phyloP scores from a whole-genome alignment of 2,888 invertebrate species.

The Cenopis cana region DNA sequence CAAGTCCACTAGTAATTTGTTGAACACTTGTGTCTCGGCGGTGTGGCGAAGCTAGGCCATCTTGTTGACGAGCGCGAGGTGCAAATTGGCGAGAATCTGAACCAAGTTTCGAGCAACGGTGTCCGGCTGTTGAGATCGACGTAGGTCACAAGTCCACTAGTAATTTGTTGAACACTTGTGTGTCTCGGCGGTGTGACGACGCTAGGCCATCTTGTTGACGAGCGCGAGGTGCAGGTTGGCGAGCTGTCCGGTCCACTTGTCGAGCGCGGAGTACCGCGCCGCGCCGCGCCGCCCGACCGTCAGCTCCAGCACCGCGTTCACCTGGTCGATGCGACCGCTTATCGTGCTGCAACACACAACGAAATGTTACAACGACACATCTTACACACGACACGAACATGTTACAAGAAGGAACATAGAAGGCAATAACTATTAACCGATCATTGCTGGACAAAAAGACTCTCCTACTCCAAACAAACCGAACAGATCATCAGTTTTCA shows the following conservation, averaged over 20 bases:
- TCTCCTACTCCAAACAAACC: too few species aligned
- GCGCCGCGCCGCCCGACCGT: slow-evolving; percentile 91
- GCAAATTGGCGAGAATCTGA: slow-evolving; percentile 92
- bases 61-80: slow-evolving; percentile 96
- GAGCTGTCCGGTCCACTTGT: slow-evolving; percentile 98
- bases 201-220: slow-evolving; percentile 95
- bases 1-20: too few species aligned
- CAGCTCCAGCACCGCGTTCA: slow-evolving; percentile 96
- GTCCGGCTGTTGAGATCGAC: neutral
- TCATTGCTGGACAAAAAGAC: too few species aligned
- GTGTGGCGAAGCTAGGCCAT: slow-evolving; percentile 87
- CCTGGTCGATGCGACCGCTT: slow-evolving; percentile 95
- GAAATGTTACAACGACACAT: too few species aligned
- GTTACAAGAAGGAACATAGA: too few species aligned
- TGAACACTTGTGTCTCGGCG: too few species aligned
- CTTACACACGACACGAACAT: too few species aligned
- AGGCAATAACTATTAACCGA: too few species aligned
- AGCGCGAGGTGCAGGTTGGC: slow-evolving; percentile 94
- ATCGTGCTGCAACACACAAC: slow-evolving; percentile 87
- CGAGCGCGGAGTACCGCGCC: slow-evolving; percentile 95
- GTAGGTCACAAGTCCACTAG: too few species aligned
- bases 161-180: too few species aligned
- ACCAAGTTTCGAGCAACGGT: too few species aligned
- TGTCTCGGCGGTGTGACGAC: neutral
- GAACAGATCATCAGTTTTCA: too few species aligned